Evolutionary conservation across 2,113 vertebrate species (phyloP).

Genomic region (Mustelus asterias): DNA sequence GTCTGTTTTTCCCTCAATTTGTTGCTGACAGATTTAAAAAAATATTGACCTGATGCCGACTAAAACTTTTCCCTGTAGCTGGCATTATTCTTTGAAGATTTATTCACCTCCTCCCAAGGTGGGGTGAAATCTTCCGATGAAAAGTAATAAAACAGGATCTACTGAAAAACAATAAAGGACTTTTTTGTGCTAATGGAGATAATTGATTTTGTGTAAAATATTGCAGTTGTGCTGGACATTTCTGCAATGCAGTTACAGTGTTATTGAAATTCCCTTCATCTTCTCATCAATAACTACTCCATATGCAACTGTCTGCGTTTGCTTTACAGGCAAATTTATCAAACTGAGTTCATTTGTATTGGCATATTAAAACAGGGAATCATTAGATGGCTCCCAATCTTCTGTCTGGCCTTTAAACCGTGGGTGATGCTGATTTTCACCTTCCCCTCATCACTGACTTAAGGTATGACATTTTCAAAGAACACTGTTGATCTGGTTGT

Average conservation of each 20-base stretch:
- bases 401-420: background rate
- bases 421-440: background rate
- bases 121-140: background rate
- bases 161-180: background rate
- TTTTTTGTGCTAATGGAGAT: conserved; percentile 36
- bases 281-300: conserved; percentile 13
- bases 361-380: conserved; percentile 31
- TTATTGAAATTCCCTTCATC: conserved; percentile 38
- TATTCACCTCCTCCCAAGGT: background rate
- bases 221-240: conserved; percentile 18
- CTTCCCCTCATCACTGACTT: background rate
- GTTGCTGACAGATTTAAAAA: background rate
- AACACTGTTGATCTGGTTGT: background rate
- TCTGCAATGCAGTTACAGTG: conserved; percentile 22
- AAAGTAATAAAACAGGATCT: conserved; percentile 27
- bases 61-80: background rate
- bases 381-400: background rate
- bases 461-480: background rate
- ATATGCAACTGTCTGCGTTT: background rate
- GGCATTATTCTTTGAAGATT: background rate
- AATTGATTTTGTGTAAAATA: conserved; percentile 42
- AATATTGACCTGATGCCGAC: background rate
- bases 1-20: background rate
- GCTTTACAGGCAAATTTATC: conserved; percentile 38
- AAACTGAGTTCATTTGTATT: conserved; percentile 29